These are phyloP conservation scores for Macrostomum lignano DNA, from an alignment of 1,140 invertebrate species.

Conservation along the genomic window DNA sequence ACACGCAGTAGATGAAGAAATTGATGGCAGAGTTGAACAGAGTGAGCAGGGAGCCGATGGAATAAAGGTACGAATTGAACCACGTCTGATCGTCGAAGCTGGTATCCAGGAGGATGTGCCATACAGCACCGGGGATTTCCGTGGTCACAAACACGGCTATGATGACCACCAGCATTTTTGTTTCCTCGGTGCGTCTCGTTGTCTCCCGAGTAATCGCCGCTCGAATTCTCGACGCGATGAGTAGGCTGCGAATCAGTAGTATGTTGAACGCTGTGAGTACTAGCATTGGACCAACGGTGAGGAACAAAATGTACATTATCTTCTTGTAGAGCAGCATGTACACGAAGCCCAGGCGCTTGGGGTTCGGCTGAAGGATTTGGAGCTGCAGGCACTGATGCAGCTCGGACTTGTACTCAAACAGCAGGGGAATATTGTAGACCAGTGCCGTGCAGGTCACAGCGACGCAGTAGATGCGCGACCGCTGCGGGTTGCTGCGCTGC, in stretches of 20 bases:
- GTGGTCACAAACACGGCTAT: background rate
- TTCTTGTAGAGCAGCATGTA: background rate
- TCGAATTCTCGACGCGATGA: background rate
- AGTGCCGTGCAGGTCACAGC: background rate
- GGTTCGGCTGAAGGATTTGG: background rate
- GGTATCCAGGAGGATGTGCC: background rate
- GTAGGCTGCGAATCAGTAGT: background rate
- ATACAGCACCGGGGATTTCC: background rate
- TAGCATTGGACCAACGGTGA: background rate
- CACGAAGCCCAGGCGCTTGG: no score
- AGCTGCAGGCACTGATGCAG: background rate
- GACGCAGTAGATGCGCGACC: background rate
- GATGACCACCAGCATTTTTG: slow-evolving; percentile 1
- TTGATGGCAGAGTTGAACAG: slow-evolving; percentile 1
- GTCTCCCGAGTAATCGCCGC: background rate
- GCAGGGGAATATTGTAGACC: slow-evolving; percentile 1
- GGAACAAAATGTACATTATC: background rate
- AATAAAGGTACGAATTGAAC: background rate
- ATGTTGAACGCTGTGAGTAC: background rate
- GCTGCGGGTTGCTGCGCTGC: background rate
- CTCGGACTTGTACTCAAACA: background rate
- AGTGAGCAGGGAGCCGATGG: background rate
- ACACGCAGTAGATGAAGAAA: background rate
- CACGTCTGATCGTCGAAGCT: background rate
- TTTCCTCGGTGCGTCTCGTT: background rate